Evolutionary conservation across 1,140 invertebrate genomes (phyloP), one percentile per base, ranked within the genome.

Genomic region (Stegodyphus mimosarum): DNA sequence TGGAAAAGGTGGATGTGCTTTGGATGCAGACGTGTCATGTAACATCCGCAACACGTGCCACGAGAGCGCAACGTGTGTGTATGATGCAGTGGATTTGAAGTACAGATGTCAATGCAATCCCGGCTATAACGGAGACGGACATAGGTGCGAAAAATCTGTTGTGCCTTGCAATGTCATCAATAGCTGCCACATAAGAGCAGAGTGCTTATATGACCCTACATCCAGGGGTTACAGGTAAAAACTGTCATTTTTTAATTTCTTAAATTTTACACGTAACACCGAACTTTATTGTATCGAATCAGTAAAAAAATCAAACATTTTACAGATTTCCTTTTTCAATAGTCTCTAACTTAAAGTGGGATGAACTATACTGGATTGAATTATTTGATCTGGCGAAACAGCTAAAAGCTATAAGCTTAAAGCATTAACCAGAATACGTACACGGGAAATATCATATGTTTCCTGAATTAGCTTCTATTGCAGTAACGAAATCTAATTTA

Each of bases 41-140:
- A 94, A 97, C 88, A 91, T 95, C 7, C 89, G 94, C 0, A 94
- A 96, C 88, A 96, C 97, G 90, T 99, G 97, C 90, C 94, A 94
- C 78, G 88, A 90, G 6, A 93, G 97, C 89, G 96, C 96, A 18
- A 92, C 94, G 53, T 99, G 98, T 90, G 91, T 93, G 0, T 95
- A 94, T 88, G 92, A 94, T 78, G 90, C 92, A 76, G 66, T 91
- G 89, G 87, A 90, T 48, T 88, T 86, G 48, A 91, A 91, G 78
- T 93, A 92, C 87, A 90, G 89, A 15, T 94, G 93, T 90, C 89
- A 91, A 76, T 94, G 93, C 88, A 88, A 90, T 72, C 90, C 92
- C 33, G 96, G 95, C n/a, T 98, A 93, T 89, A 92, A 94, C 88
- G 95, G 95, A 49, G 94, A 97, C 90, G 95, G 95, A 10, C 93